These are phyloP conservation scores for Sparus aurata DNA, from an alignment of 2,797 vertebrate species.

Conservation along the genomic window DNA sequence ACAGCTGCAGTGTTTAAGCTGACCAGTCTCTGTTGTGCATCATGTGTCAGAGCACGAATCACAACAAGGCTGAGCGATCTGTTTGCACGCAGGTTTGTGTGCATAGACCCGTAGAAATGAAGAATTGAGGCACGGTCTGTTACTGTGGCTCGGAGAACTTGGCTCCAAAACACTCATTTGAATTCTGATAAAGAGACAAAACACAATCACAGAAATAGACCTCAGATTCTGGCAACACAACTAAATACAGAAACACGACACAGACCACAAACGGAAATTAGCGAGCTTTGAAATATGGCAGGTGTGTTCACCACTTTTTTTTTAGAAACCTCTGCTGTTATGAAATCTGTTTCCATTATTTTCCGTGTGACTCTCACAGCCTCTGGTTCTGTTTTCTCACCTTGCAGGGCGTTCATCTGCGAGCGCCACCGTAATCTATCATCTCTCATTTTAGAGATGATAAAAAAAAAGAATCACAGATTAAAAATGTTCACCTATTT, in stretches of 20 bases:
- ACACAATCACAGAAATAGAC: background rate
- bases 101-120: background rate
- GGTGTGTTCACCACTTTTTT: background rate
- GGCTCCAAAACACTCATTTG: background rate
- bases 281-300: background rate
- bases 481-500: background rate
- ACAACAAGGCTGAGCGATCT: conserved; percentile 20
- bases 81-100: background rate
- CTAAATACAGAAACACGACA: background rate
- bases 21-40: conserved; percentile 15
- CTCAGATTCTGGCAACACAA: too few relatives aligned
- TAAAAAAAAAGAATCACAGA: too few relatives aligned
- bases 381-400: background rate
- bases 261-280: background rate
- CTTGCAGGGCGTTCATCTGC: background rate
- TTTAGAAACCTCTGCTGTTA: background rate
- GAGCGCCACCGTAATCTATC: background rate
- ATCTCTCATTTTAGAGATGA: background rate
- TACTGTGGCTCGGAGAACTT: background rate
- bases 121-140: background rate
- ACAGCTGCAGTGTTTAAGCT: conserved; percentile 41
- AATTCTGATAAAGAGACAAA: background rate
- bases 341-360: background rate
- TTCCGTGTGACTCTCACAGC: background rate
- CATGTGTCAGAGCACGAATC: conserved; percentile 19